These are phyloP conservation scores for Apis dorsata DNA, from an alignment of 1,140 invertebrate genomes.

Conservation along the genomic window DNA sequence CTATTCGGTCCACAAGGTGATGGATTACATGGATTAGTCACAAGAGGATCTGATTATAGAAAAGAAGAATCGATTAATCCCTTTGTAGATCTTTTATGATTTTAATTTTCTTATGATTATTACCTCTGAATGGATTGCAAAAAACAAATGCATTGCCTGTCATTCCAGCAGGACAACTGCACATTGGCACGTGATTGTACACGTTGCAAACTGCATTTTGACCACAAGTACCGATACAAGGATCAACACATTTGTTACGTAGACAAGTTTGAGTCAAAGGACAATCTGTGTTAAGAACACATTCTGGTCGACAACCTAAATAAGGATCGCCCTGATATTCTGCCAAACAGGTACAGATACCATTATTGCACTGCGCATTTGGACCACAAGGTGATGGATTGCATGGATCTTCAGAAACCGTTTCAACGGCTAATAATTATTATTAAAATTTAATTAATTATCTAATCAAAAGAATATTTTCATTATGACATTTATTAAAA, in stretches of 20 bases:
- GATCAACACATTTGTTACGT: conserved; percentile 76
- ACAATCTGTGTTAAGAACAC: conserved; percentile 77
- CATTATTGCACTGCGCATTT: conserved; percentile 82
- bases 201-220: conserved; percentile 87
- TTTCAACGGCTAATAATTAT: conserved; percentile 40
- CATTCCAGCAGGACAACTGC: conserved; percentile 85
- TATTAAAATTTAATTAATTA: too few relatives aligned
- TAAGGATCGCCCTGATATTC: conserved; percentile 83
- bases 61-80: too few relatives aligned
- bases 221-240: conserved; percentile 81
- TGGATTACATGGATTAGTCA: conserved; percentile 75
- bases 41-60: conserved; percentile 45
- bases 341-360: conserved; percentile 79
- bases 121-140: conserved; percentile 75
- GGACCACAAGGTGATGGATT: conserved; percentile 82
- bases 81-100: too few relatives aligned
- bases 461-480: background rate
- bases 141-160: conserved; percentile 84
- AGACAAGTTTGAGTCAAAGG: conserved; percentile 73
- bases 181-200: conserved; percentile 86
- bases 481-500: too few relatives aligned
- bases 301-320: conserved; percentile 77
- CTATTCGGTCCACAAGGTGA: conserved; percentile 80
- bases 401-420: conserved; percentile 74
- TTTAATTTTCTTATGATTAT: too few relatives aligned